Conservation (phyloP, 2,888 invertebrate genomes). For the Nymphalis c-album region DNA sequence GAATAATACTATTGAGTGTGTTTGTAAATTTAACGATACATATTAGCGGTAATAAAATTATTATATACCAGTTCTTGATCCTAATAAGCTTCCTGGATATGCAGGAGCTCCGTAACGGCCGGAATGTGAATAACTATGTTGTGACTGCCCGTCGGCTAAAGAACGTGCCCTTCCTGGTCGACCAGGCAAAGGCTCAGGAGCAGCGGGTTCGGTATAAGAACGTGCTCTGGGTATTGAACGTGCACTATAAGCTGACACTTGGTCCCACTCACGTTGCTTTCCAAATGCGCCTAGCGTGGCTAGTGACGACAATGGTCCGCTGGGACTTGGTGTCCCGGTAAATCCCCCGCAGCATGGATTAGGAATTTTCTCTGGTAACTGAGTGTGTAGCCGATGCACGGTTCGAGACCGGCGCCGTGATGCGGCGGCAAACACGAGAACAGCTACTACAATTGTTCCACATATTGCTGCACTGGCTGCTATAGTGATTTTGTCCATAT, state of each 20-base stretch:
- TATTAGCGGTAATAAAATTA: not conserved
- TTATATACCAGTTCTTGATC: constrained; percentile 71
- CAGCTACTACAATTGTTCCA: constrained; percentile 94
- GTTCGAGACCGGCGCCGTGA: constrained; percentile 89
- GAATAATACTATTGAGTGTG: constrained; percentile 3
- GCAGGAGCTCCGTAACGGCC: constrained; percentile 88
- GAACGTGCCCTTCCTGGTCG: constrained; percentile 89
- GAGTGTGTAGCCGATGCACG: constrained; percentile 86
- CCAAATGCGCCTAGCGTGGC: constrained; percentile 92
- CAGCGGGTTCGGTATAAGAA: constrained; percentile 85
- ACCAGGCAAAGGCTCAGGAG: constrained; percentile 88
- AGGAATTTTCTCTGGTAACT: constrained; percentile 86
- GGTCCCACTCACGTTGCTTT: constrained; percentile 87
- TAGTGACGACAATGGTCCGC: constrained; percentile 89
- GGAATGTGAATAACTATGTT: constrained; percentile 93
- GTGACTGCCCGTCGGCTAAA: constrained; percentile 93
- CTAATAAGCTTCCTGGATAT: constrained; percentile 85
- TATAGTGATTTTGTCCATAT: constrained; percentile 97
- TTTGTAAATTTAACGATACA: constrained; percentile 1
- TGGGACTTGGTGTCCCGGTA: constrained; percentile 88
- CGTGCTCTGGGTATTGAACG: constrained; percentile 94
- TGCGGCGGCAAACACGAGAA: constrained; percentile 94
- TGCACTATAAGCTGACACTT: constrained; percentile 93
- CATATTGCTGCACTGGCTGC: constrained; percentile 96
- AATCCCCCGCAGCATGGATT: constrained; percentile 89